Base-by-base conservation (phyloP, 2,888 invertebrate species). In the Hydroisotoma schaefferi region DNA sequence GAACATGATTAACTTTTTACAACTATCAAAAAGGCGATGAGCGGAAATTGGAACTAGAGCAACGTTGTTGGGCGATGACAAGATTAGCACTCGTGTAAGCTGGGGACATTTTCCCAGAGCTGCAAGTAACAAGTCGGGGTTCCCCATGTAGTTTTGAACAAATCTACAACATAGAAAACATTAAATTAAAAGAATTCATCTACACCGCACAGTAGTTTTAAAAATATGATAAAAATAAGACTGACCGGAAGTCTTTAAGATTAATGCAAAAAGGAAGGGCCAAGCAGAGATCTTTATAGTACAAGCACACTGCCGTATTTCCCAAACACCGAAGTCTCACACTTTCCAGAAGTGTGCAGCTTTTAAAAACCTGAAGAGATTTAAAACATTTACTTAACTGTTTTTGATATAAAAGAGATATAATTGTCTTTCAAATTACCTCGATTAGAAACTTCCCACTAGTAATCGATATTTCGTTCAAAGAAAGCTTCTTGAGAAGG, bases 81-180 rank as follows among this genome's bases (percentile, higher is more conserved):
- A 68, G 43, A 69, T 53, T 6, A 68, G 29, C 12, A 70, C 12
- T 22, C 70, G 58, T 27, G 57, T 55, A 2, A 70, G 37, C 22
- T 59, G 40, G 6, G 43, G 12, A 48, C 70, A 70, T 12, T 23
- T 53, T 49, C 59, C 27, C 22, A 70, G 52, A 15, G 63, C 22
- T 5, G 49, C 15, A 1, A 70, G 23, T 2, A 70, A 43, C 25
- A 46, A 53, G 6, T 48, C 40, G 8, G 61, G 57, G 5, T 62
- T 62, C 6, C 70, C 70, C 37, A 67, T 57, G 54, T 68, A 68
- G 23, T 66, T 68, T 61, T 70, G 70, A 26, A 68, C 66, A 3
- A 70, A n/a, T n/a, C 70, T 70, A 46, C 15, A 20, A 53, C 5
- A 37, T 22, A 22, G 20, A 33, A 10, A 33, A 33, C 8, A n/a